These are phyloP conservation scores for Lasioglossum baleicum DNA, from an alignment of 1,140 invertebrate genomes.

Conservation along the genomic window DNA sequence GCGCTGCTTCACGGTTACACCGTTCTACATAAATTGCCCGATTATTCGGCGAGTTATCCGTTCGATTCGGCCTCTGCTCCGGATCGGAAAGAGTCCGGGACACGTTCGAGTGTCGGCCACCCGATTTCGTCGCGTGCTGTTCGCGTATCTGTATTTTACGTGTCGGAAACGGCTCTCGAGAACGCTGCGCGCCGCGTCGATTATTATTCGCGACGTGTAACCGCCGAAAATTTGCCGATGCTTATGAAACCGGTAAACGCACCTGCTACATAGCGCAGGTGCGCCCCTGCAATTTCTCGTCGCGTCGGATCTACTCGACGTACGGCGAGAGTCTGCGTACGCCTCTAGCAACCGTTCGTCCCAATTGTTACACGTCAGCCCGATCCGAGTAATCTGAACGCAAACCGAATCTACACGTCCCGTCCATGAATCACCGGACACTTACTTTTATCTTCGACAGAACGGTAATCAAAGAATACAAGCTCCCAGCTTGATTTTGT, in stretches of 20 bases:
- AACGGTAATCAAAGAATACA: too few species aligned
- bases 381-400: too few species aligned
- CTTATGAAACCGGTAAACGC: conserved; percentile 59
- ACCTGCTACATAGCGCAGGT: conserved; percentile 66
- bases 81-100: too few species aligned
- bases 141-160: too few species aligned
- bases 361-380: too few species aligned
- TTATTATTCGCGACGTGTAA: conserved; percentile 66
- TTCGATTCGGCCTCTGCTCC: too few species aligned
- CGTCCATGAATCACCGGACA: too few species aligned
- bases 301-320: conserved; percentile 21
- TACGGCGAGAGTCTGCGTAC: neutral
- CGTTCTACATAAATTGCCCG: conserved; percentile 59
- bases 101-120: neutral
- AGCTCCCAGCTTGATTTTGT: too few species aligned
- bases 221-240: conserved; percentile 68
- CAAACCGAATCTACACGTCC: too few species aligned
- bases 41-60: neutral
- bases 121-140: neutral
- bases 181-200: conserved; percentile 9
- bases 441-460: too few species aligned
- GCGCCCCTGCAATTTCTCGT: conserved; percentile 39
- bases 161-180: neutral
- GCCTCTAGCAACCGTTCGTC: neutral
- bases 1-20: conserved; percentile 64